Base-by-base conservation (phyloP, 2,888 invertebrate genomes). In the Therioaphis trifolii region DNA sequence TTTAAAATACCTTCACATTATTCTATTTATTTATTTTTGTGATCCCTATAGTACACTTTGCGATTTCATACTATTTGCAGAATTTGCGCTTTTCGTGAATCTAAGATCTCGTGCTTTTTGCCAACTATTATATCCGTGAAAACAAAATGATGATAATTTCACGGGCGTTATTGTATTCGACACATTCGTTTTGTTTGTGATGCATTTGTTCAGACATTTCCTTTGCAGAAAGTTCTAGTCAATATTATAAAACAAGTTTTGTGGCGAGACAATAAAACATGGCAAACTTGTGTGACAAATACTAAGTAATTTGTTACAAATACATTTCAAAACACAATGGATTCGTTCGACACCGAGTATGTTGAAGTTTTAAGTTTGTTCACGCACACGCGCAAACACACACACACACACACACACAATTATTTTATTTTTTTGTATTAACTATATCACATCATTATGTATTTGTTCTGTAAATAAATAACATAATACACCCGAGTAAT, bases 211-310 rank as follows among this genome's bases (percentile, higher is more conserved):
- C 14, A 72, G 52, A 72, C 21, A 72, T 29, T 72, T 72, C 29
- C n/a, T 72, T 3, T 72, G 1, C 14, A 7, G 4, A 14, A 29
- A 52, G 14, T n/a, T 52, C 52, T n/a, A 29, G 52, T 49, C 55
- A 4, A 7, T 29, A 15, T 46, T 29, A 18, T 46, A 49, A 66
- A 66, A 35, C 21, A 66, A 77, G 49, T 77, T 66, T 66, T 18
- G 49, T 21, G 66, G 49, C 9, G 76, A 63, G 76, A 76, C 63
- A 63, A 76, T 63, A 63, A 76, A 49, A 76, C 27, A n/a, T 35
- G 49, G 29, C 9, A 66, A 49, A 66, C 77, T 66, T 77, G 49
- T 35, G 14, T 49, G 49, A 66, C 66, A 49, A 66, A 77, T 63
- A 66, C 21, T 49, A 49, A 66, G 66, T 35, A 49, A 77, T 77